phyloP scores from a whole-genome alignment of 2,113 vertebrate genomes.

The Pandion haliaetus region DNA sequence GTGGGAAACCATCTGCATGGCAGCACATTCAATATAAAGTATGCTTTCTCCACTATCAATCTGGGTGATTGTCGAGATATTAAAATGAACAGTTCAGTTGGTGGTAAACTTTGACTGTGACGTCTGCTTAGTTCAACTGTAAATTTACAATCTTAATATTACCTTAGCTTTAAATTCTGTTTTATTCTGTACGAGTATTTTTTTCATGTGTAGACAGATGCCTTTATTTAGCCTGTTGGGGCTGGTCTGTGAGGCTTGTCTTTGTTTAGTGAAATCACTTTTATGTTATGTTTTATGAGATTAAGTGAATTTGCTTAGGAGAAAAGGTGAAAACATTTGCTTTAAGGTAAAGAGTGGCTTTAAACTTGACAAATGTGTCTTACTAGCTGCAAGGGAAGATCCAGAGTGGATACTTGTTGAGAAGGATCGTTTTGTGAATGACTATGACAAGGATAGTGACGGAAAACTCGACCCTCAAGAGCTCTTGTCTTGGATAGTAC shows the following conservation, averaged over 20 bases:
- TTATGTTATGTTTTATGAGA: not conserved
- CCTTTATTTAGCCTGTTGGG: not conserved
- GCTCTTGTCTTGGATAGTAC: slow-evolving; percentile 91
- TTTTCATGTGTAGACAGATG: not conserved
- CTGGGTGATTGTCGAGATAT: not conserved
- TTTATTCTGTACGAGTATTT: not conserved
- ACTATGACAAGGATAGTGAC: slow-evolving; percentile 91
- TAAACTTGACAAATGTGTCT: not conserved
- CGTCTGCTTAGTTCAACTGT: not conserved
- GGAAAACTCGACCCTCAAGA: slow-evolving; percentile 87
- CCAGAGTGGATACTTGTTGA: slow-evolving; percentile 95
- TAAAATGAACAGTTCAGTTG: not conserved
- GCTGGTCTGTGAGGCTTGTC: not conserved
- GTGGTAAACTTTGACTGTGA: not conserved
- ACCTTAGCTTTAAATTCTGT: not conserved
- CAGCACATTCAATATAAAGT: not conserved
- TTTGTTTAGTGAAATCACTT: not conserved
- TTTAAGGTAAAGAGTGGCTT: not conserved
- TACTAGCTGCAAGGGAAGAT: slow-evolving; percentile 77
- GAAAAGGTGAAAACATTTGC: not conserved
- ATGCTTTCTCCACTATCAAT: not conserved
- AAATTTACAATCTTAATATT: not conserved
- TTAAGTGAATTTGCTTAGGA: not conserved
- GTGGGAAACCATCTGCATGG: not conserved
- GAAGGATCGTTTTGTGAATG: slow-evolving; percentile 89